A percentile compares a stretch with the other conserved stretches of the same genome.
phyloP scores from a whole-genome alignment of 2,113 vertebrate species.

The Ochotona princeps region DNA sequence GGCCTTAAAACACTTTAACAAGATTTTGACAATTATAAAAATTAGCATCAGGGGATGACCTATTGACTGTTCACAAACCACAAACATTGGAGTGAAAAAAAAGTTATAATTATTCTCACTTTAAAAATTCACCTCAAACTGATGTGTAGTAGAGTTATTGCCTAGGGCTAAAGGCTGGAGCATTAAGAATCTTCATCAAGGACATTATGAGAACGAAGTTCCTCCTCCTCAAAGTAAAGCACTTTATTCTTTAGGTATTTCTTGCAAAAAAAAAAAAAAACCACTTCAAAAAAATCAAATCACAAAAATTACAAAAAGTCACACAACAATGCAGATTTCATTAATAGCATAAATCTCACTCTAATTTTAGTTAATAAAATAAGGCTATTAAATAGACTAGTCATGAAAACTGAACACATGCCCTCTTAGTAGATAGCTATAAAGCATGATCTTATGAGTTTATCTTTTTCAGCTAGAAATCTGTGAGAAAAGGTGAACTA shows the following conservation, averaged over 20 bases:
- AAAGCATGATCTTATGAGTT: neutral
- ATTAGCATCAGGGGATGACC: neutral
- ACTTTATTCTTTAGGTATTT: neutral
- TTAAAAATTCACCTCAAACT: slow-evolving; percentile 19
- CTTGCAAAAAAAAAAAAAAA: neutral
- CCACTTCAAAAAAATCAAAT: neutral
- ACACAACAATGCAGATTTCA: neutral
- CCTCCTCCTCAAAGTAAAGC: neutral
- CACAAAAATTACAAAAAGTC: slow-evolving; percentile 14
- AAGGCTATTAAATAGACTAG: neutral
- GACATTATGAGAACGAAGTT: slow-evolving; percentile 40
- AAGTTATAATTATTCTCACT: neutral
- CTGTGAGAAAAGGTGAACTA: neutral
- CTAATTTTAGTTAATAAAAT: slow-evolving; percentile 23
- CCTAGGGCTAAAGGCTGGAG: neutral
- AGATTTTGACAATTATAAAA: slow-evolving; percentile 9
- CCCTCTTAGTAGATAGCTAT: neutral
- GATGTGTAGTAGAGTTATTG: neutral
- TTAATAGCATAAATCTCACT: slow-evolving; percentile 17
- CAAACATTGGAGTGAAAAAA: slow-evolving; percentile 23
- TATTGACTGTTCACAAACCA: neutral
- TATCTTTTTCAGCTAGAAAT: neutral
- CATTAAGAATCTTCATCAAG: slow-evolving; percentile 13
- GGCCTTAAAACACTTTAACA: neutral
- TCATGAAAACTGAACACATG: neutral